Base-by-base conservation (phyloP, 2,797 vertebrate genomes). In the Eulemur rubriventer region DNA sequence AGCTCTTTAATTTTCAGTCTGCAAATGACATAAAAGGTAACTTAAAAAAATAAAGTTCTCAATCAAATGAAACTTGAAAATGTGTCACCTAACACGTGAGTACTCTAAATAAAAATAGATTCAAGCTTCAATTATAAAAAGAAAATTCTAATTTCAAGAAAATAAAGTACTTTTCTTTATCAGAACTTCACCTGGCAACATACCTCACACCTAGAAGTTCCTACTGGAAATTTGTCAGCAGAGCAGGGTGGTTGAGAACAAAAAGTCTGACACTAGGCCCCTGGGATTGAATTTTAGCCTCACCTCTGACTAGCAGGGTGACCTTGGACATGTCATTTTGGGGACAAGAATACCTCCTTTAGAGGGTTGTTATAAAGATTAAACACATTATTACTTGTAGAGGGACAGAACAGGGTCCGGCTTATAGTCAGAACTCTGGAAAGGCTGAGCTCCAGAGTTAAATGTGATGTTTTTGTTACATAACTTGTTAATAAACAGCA, bases 21-120 rank as follows among this genome's bases (percentile, higher is more conserved):
- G 41, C 81, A 79, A 69, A 79, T 69, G 22, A 78, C 35, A 69
- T 35, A 83, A 86, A 94, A 67, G 28, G 10, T 52, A 85, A 52
- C 75, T 61, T 91, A 75, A 96, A 22, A 78, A 96, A 94, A 80
- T 59, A n/a, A 89, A 84, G 9, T 85, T 91, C 28, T 35, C 35
- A 79, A 59, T 41, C 11, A 81, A 63, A 33, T 78, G 38, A 95
- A 97, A 85, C 26, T 65, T 83, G 61, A 38, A 91, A 85, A 43
- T 61, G 20, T 89, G 13, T 83, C 63, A 87, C 52, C 80, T 43
- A 18, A 65, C 30, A 72, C 24, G n/a, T 30, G 59, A 12, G 46
- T 72, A 76, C 59, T 93, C 30, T 2, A 89, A 95, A 78, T 85
- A 5, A 78, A 95, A 95, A 81, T 16, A 84, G 18, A 73, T 43